Evolutionary conservation across 2,113 vertebrate genomes (phyloP).

Genomic region (Dicaeum eximium): DNA sequence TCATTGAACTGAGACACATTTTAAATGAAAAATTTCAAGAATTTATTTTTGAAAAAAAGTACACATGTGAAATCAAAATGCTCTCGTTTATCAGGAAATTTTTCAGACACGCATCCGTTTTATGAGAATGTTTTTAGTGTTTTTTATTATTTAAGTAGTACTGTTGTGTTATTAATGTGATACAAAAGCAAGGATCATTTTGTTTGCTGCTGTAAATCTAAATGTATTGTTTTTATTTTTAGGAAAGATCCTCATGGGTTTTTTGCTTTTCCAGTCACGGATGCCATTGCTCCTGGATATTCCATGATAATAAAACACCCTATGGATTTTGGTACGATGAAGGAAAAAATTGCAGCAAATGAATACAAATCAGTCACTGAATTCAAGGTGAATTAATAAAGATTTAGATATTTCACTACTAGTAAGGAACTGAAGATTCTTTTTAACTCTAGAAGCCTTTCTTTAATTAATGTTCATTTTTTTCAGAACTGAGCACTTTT

Average conservation of each 20-base stretch:
- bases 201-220: neutral
- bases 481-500: neutral
- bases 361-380: conserved; percentile 97
- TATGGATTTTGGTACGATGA: conserved; percentile 99
- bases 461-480: neutral
- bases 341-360: conserved; percentile 90
- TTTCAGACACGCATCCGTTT: neutral
- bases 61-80: neutral
- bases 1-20: neutral
- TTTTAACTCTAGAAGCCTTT: neutral
- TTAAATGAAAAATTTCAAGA: neutral
- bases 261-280: conserved; percentile 95
- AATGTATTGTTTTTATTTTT: conserved; percentile 40
- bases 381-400: conserved; percentile 84
- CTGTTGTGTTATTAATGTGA: neutral
- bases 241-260: conserved; percentile 98
- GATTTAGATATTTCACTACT: neutral
- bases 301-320: conserved; percentile 98
- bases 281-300: conserved; percentile 96
- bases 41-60: neutral
- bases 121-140: neutral
- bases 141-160: neutral
- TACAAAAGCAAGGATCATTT: neutral
- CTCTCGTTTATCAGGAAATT: neutral
- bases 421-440: neutral